phyloP scores from a whole-genome alignment of 1,140 invertebrate species.

The Polyergus mexicanus region DNA sequence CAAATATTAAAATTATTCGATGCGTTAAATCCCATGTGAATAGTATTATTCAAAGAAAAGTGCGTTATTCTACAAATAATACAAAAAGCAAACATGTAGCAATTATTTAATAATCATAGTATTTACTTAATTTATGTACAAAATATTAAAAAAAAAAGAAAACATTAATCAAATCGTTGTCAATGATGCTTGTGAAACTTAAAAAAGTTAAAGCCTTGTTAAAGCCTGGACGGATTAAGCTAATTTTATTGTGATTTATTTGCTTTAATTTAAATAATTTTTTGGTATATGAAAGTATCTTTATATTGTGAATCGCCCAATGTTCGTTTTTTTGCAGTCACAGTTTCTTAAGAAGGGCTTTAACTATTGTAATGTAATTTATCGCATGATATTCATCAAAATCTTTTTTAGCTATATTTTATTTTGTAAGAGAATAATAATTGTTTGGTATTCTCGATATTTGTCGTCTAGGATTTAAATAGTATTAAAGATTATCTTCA shows the following conservation, averaged over 20 bases:
- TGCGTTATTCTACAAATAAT: constrained; percentile 54
- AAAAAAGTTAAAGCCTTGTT: constrained; percentile 48
- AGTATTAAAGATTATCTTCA: background rate
- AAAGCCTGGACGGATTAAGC: constrained; percentile 73
- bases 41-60: background rate
- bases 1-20: constrained; percentile 25
- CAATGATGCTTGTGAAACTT: constrained; percentile 55
- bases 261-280: constrained; percentile 65
- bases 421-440: constrained; percentile 33
- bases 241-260: constrained; percentile 62
- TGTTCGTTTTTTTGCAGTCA: constrained; percentile 12
- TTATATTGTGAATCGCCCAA: constrained; percentile 14
- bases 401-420: background rate
- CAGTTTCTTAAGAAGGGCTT: constrained; percentile 21
- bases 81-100: constrained; percentile 52
- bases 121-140: constrained; percentile 59
- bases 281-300: constrained; percentile 47
- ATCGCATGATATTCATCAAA: background rate
- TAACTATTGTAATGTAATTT: constrained; percentile 1
- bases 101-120: constrained; percentile 13
- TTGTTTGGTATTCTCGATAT: background rate
- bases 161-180: constrained; percentile 32
- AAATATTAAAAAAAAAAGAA: constrained; percentile 54
- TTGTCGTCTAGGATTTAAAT: background rate
- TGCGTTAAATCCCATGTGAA: background rate